Percentiles rank a stretch among this genome's conserved stretches.
Conservation (phyloP, 23 tunicate genomes). For the Styela clava region DNA sequence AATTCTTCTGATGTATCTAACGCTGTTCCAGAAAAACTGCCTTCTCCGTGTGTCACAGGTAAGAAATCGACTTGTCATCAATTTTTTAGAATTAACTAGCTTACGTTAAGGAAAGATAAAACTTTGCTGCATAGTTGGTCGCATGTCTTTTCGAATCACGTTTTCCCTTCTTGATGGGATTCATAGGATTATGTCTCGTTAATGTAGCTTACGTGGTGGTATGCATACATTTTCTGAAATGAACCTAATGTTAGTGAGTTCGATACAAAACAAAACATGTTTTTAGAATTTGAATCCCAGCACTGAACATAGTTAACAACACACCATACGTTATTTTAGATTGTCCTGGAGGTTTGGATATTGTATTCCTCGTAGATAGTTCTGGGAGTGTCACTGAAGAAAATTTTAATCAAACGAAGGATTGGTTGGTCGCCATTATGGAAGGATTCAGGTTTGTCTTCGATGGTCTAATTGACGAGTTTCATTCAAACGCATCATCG, state of each 20-base stretch:
- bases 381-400: slow-evolving; percentile 15
- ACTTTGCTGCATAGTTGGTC: neutral
- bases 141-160: too few species aligned
- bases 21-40: neutral
- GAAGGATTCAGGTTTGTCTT: slow-evolving; percentile 33
- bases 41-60: slow-evolving; percentile 19
- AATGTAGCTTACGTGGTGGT: too few species aligned
- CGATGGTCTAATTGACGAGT: too few species aligned
- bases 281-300: too few species aligned
- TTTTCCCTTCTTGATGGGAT: too few species aligned
- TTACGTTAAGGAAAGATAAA: neutral
- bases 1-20: neutral
- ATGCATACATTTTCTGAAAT: too few species aligned
- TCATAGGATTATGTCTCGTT: too few species aligned
- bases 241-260: too few species aligned
- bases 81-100: neutral
- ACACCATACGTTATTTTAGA: slow-evolving; percentile 1
- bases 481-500: too few species aligned
- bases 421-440: slow-evolving; percentile 13
- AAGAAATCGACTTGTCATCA: neutral
- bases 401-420: slow-evolving; percentile 2
- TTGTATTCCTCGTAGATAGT: slow-evolving; percentile 20
- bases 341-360: slow-evolving; percentile 29
- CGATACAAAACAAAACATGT: too few species aligned
- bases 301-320: too few species aligned